phyloP scores from a whole-genome alignment of 2,888 invertebrate species.

The Hyppa rectilinea region DNA sequence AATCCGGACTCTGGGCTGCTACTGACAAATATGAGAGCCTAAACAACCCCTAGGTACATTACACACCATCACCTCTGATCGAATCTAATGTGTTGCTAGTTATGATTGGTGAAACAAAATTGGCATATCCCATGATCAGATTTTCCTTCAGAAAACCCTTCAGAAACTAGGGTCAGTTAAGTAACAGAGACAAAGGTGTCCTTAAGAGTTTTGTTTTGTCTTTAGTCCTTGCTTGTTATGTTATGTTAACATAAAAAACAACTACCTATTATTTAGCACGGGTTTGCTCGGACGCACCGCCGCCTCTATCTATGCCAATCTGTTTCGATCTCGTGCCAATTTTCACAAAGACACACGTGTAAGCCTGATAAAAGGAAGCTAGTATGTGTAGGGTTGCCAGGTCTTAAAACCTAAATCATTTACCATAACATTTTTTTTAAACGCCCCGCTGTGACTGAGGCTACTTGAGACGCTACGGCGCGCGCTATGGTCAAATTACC shows the following conservation, averaged over 20 bases:
- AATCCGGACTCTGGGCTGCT: too few relatives aligned
- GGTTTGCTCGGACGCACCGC: background rate
- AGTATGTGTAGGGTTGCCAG: too few relatives aligned
- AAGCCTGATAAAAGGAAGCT: background rate
- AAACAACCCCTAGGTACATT: too few relatives aligned
- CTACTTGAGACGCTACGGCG: too few relatives aligned
- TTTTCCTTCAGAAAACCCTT: background rate
- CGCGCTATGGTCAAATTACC: too few relatives aligned
- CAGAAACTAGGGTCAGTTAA: background rate
- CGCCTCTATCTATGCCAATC: conserved; percentile 1
- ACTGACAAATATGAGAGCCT: too few relatives aligned
- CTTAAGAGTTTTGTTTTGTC: background rate
- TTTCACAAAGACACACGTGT: conserved; percentile 9
- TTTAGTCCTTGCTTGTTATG: background rate
- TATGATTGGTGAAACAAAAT: background rate
- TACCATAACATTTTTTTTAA: too few relatives aligned
- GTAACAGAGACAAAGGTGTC: background rate
- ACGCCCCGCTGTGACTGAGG: too few relatives aligned
- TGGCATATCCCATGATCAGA: background rate
- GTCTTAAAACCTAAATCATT: too few relatives aligned
- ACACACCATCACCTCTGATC: too few relatives aligned
- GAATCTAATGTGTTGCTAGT: background rate
- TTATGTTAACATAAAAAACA: background rate
- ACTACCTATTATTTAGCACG: background rate
- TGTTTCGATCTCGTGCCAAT: conserved; percentile 13